Base-by-base conservation (phyloP, 2,888 invertebrate species). In the Drosophila macrothrix region DNA sequence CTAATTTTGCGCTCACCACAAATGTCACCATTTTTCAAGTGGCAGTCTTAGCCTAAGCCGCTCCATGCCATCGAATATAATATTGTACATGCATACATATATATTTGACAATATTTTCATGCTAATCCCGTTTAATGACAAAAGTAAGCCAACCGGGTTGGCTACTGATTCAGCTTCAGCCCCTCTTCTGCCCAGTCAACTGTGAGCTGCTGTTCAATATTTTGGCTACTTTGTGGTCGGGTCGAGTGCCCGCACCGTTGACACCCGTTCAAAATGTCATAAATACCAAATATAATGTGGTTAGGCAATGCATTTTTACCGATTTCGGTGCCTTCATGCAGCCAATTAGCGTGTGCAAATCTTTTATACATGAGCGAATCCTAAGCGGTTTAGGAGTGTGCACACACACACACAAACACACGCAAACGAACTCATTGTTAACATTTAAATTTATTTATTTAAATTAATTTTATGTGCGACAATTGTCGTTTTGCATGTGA, bases 11-110 rank as follows among this genome's bases (percentile, higher is more conserved):
- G 56, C 73, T 49, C 68, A 55, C 65, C 61, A 58, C 91, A 88
- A 91, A 88, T 88, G 90, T 91, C 91, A 88, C 90, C 56, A 88
- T 90, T 80, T 90, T 84, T 76, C 67, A 82, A 80, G 87, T 84
- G 84, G 58, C 39, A 37, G 66, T 73, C 69, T 85, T 66, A 68
- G 50, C 58, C 54, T 83, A 86, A 83, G 87, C 84, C 80, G 73
- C 84, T 71, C 68, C 61, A 63, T 71, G 82, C 53, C 33, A 61
- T 25, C 50, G 49, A 66, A 63, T 68, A 60, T 55, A 46, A 16
- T 60, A 61, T 46, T 41, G 19, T 53, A 22, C 25, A 25, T 33
- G 46, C 35, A 67, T 70, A 59, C 60, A 16, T 55, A 12, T n/a
- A 58, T 31, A 31, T 58, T 31, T 43, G 22, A 2, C 69, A 72